These are phyloP conservation scores for Sparidentex hasta DNA, from an alignment of 2,797 vertebrate genomes.

Conservation along the genomic window DNA sequence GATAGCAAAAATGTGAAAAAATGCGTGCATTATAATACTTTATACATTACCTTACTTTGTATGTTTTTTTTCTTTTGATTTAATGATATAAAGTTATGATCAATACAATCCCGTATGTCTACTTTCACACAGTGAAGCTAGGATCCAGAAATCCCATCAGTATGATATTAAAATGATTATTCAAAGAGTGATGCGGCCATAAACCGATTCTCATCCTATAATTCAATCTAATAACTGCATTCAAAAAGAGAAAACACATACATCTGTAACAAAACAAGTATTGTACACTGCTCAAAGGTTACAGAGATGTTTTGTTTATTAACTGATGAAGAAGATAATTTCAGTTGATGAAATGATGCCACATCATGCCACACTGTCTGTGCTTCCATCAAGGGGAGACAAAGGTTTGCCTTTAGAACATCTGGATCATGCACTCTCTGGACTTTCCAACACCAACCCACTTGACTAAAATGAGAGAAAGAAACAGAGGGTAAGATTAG, in stretches of 20 bases:
- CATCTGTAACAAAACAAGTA: conserved; percentile 29
- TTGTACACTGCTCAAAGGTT: conserved; percentile 19
- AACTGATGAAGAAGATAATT: conserved; percentile 35
- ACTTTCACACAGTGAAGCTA: conserved; percentile 16
- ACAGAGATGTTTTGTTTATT: conserved; percentile 57
- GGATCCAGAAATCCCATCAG: conserved; percentile 1
- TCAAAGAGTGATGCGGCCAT: not conserved
- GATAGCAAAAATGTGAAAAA: not conserved
- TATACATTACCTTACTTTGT: too few relatives aligned
- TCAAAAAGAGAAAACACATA: not conserved
- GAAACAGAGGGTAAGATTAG: conserved; percentile 26
- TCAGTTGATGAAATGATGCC: conserved; percentile 47
- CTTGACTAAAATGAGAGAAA: conserved; percentile 88
- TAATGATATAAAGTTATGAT: not conserved
- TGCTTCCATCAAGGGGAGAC: conserved; percentile 37
- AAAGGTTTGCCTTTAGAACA: conserved; percentile 87
- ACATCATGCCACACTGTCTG: conserved; percentile 23
- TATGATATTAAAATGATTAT: too few relatives aligned
- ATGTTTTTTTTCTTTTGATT: not conserved
- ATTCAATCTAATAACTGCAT: not conserved
- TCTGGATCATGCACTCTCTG: conserved; percentile 99
- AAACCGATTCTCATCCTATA: not conserved
- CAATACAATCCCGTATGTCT: conserved; percentile 1
- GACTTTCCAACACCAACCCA: conserved; percentile 99
- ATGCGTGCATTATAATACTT: too few relatives aligned